Evolutionary conservation across 2,888 invertebrate genomes (phyloP).

Genomic region (Pollenia angustigena): DNA sequence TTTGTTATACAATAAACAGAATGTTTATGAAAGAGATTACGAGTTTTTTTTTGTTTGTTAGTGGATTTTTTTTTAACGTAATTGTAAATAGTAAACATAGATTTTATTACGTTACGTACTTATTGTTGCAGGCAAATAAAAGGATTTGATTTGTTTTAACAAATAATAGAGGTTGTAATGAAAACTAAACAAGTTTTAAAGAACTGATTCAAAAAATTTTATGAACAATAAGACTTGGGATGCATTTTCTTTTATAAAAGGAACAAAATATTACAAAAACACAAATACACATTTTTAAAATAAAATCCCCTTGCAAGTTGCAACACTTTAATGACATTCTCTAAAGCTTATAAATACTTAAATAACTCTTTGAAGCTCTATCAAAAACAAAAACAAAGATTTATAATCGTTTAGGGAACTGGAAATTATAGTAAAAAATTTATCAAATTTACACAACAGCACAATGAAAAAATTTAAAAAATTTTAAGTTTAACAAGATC

Average conservation of each 20-base stretch:
- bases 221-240: too few relatives aligned
- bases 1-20: conserved; percentile 9
- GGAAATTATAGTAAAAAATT: not conserved
- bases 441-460: not conserved
- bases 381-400: not conserved
- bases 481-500: conserved; percentile 17
- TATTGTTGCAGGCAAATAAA: not conserved
- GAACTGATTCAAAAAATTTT: too few relatives aligned
- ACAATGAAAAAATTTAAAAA: not conserved
- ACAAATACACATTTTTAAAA: too few relatives aligned
- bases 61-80: conserved; percentile 17
- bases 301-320: too few relatives aligned
- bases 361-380: too few relatives aligned
- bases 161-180: not conserved
- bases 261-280: too few relatives aligned
- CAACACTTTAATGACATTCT: too few relatives aligned
- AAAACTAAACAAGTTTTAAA: not conserved
- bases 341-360: too few relatives aligned
- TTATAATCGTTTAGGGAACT: conserved; percentile 29
- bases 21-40: conserved; percentile 17
- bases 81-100: conserved; percentile 29
- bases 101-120: conserved; percentile 12
- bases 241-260: too few relatives aligned
- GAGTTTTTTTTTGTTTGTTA: not conserved
- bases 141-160: not conserved